These are phyloP conservation scores for Meliscaeva auricollis DNA, from an alignment of 2,888 invertebrate genomes.

Conservation along the genomic window DNA sequence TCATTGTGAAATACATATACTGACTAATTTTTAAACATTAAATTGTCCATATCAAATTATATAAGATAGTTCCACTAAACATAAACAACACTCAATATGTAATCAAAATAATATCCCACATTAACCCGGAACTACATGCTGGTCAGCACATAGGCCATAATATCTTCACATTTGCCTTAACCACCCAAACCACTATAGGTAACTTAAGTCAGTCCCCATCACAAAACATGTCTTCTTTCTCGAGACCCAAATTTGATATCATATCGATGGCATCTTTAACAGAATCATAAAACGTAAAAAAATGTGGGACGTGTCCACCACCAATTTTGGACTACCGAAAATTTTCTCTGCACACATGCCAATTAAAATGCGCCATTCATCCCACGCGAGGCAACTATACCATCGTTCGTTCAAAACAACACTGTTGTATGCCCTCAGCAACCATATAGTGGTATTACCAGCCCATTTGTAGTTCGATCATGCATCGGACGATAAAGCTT, in stretches of 20 bases:
- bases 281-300: constrained; percentile 27
- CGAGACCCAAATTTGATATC: constrained; percentile 67
- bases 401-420: neutral
- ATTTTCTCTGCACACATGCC: constrained; percentile 67
- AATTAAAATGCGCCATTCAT: constrained; percentile 74
- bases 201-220: constrained; percentile 16
- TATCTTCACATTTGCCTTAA: neutral
- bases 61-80: no score
- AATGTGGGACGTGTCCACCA: constrained; percentile 69
- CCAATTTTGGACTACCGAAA: constrained; percentile 66
- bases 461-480: constrained; percentile 72
- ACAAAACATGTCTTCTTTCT: constrained; percentile 50
- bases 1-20: no score
- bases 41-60: no score
- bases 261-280: constrained; percentile 60
- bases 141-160: constrained; percentile 11
- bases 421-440: constrained; percentile 32
- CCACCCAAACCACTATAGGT: constrained; percentile 37
- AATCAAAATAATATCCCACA: constrained; percentile 22
- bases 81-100: neutral
- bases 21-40: no score
- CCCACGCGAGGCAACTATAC: constrained; percentile 48
- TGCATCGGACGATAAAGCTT: constrained; percentile 69
- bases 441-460: constrained; percentile 48
- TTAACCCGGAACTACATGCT: constrained; percentile 57